Percentiles rank a stretch among this genome's conserved stretches.
phyloP scores from a whole-genome alignment of 2,797 vertebrate genomes.

The Erpetoichthys calabaricus region DNA sequence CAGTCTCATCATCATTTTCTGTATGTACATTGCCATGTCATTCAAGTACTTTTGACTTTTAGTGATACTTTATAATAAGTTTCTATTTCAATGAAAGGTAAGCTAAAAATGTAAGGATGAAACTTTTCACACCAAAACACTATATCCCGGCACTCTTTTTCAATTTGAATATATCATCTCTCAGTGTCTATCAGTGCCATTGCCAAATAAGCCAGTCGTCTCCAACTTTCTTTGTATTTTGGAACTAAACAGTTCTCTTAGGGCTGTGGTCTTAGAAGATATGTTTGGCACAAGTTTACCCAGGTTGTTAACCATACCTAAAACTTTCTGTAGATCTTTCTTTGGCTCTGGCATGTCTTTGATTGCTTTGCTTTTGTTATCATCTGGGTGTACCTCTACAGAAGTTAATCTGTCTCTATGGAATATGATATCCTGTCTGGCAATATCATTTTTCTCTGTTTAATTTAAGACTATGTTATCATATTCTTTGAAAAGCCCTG shows the following conservation, averaged over 20 bases:
- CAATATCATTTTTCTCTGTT: too few species aligned
- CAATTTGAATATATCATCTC: constrained; percentile 17
- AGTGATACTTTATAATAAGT: too few species aligned
- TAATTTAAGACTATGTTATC: too few species aligned
- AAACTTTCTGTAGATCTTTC: constrained; percentile 23
- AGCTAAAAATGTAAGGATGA: too few species aligned
- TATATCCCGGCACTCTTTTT: too few species aligned
- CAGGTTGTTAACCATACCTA: constrained; percentile 19
- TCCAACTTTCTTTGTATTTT: constrained; percentile 20
- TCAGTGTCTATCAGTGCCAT: constrained; percentile 26
- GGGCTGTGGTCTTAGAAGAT: constrained; percentile 21
- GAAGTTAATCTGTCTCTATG: constrained; percentile 22
- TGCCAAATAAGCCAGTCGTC: constrained; percentile 22
- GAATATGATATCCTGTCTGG: too few species aligned
- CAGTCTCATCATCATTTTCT: too few species aligned
- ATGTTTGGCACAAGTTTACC: constrained; percentile 22
- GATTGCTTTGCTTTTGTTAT: constrained; percentile 16
- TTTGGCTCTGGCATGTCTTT: constrained; percentile 28
- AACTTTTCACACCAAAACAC: too few species aligned
- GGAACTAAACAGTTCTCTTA: constrained; percentile 14
- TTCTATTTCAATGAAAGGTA: too few species aligned
- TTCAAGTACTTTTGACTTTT: too few species aligned
- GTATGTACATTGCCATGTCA: too few species aligned
- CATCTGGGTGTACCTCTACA: constrained; percentile 24
- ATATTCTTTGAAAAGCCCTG: too few species aligned